Base-by-base conservation (phyloP, 2,113 vertebrate species). In the Trogon melanurus region DNA sequence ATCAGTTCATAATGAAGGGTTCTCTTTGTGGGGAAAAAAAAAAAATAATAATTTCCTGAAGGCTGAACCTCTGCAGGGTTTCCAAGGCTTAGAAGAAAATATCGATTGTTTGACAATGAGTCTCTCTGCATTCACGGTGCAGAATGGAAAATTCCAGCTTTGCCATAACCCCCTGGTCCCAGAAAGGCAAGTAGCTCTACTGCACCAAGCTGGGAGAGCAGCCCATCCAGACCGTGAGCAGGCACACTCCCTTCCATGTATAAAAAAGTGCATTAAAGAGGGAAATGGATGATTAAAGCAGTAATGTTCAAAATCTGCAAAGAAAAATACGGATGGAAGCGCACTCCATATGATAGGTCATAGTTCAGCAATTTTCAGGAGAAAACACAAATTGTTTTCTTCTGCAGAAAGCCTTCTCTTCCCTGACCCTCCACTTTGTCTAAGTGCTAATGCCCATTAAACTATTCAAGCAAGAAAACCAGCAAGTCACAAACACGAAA, bases 111-210 rank as follows among this genome's bases (percentile, higher is more conserved):
- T 51, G 29, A 96, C 96, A 95, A 84, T 54, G 58, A 97, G 86
- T 50, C 45, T 93, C 30, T 92, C 92, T 23, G 48, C 45, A 36
- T 85, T 96, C 92, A 94, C 5, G 8, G 88, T 2, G 20, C 56
- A 95, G 89, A 89, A 97, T 88, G 96, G 95, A 97, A 97, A 97
- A 96, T 96, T 97, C 85, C 93, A 65, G 92, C 88, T 96, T 96
- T 93, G 75, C 66, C 72, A 14, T 50, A 93, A 91, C 47, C 61
- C 79, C 32, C 36, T 64, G 66, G 65, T 50, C 58, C 76, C 47
- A 89, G 73, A 76, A 30, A 73, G 81, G 27, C 79, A 94, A 95
- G 91, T 3, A 79, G 62, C 36, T 85, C 5, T 23, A 29, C 21
- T 53, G 79, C 85, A 95, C 75, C 38, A 70, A 75, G 48, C 72